phyloP scores from a whole-genome alignment of 1,140 invertebrate species.

The Lepeophtheirus salmonis region DNA sequence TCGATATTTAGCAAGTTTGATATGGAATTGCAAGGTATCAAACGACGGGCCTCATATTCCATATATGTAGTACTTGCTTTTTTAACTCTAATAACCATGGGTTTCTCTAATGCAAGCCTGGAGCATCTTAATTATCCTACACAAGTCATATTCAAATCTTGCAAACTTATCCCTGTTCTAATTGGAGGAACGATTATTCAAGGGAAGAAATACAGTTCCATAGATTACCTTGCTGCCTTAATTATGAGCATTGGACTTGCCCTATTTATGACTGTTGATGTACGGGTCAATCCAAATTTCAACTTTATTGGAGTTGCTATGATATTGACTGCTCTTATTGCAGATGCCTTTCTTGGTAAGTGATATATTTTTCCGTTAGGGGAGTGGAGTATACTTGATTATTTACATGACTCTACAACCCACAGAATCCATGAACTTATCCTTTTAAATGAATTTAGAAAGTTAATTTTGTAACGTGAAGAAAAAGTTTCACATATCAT shows the following conservation, averaged over 20 bases:
- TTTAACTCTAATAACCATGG: slow-evolving; percentile 82
- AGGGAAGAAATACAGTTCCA: slow-evolving; percentile 57
- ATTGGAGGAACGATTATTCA: slow-evolving; percentile 79
- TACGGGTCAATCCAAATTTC: slow-evolving; percentile 35
- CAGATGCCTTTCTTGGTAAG: too few relatives aligned
- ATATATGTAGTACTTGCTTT: slow-evolving; percentile 62
- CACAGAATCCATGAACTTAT: too few relatives aligned
- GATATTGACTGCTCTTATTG: too few relatives aligned
- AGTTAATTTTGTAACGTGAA: too few relatives aligned
- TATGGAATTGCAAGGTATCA: neutral
- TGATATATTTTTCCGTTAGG: too few relatives aligned
- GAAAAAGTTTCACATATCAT: too few relatives aligned
- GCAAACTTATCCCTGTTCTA: slow-evolving; percentile 85
- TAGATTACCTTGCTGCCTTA: slow-evolving; percentile 63
- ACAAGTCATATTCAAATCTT: slow-evolving; percentile 82
- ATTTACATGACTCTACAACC: too few relatives aligned
- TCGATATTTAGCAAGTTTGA: slow-evolving; percentile 22
- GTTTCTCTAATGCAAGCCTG: slow-evolving; percentile 81
- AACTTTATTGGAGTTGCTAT: neutral
- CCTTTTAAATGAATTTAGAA: too few relatives aligned
- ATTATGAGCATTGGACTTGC: slow-evolving; percentile 78
- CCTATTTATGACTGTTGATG: slow-evolving; percentile 80
- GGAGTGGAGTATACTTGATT: too few relatives aligned
- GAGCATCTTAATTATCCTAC: slow-evolving; percentile 90
- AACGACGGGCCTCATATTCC: slow-evolving; percentile 45